Conservation (phyloP, 2,113 vertebrate genomes). For the Pituophis catenifer region DNA sequence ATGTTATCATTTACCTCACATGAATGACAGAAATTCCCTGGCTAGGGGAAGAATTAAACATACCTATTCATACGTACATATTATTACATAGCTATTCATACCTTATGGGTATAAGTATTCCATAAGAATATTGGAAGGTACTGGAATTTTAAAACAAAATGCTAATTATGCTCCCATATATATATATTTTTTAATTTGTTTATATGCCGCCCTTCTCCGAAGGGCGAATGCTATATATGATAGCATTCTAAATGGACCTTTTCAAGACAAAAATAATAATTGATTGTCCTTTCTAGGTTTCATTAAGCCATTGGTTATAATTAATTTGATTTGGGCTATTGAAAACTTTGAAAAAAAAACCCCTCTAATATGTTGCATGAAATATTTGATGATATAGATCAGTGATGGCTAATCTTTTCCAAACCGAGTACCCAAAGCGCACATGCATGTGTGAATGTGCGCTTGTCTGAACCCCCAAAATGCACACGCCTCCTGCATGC, state of each 20-base stretch:
- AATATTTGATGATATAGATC: neutral
- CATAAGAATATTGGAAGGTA: slow-evolving; percentile 19
- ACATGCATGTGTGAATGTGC: too few relatives aligned
- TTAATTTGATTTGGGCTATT: neutral
- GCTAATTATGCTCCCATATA: neutral
- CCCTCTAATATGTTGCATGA: neutral
- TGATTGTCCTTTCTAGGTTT: neutral
- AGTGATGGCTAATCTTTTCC: too few relatives aligned
- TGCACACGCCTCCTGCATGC: too few relatives aligned
- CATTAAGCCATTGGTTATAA: neutral
- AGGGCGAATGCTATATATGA: too few relatives aligned
- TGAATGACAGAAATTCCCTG: neutral
- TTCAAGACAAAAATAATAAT: neutral
- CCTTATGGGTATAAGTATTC: neutral
- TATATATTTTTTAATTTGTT: too few relatives aligned
- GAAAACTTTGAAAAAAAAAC: neutral
- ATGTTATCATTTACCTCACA: neutral
- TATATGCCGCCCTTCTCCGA: too few relatives aligned
- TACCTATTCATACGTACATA: neutral
- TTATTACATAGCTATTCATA: neutral
- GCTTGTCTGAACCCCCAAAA: too few relatives aligned
- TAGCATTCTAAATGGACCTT: neutral
- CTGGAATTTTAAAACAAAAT: neutral
- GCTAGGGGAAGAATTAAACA: neutral
- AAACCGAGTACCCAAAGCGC: too few relatives aligned